Conservation (phyloP, 2,888 invertebrate species). For the Heliconius ismenius region DNA sequence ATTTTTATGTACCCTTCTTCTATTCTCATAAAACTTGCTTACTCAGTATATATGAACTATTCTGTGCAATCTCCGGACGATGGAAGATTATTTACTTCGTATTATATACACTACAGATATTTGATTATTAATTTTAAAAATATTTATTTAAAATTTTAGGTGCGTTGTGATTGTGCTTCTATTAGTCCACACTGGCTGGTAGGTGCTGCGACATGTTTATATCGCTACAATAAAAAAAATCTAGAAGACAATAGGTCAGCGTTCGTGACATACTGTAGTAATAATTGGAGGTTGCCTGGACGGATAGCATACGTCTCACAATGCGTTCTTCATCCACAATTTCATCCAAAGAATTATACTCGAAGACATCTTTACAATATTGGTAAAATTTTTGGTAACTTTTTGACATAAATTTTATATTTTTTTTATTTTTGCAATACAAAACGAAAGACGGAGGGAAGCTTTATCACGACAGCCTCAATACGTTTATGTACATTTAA, state of each 20-base stretch:
- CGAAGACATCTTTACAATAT: constrained; percentile 65
- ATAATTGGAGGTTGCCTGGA: constrained; percentile 63
- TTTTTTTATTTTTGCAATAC: background rate
- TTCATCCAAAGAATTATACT: constrained; percentile 53
- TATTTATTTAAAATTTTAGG: constrained; percentile 50
- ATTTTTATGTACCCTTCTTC: constrained; percentile 27
- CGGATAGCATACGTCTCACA: constrained; percentile 67
- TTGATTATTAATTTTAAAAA: background rate
- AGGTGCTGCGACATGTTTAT: constrained; percentile 65
- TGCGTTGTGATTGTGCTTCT: constrained; percentile 69
- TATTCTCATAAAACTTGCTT: constrained; percentile 20
- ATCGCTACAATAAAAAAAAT: constrained; percentile 57
- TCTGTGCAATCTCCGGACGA: background rate
- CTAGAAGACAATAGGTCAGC: constrained; percentile 59
- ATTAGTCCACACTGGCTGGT: constrained; percentile 70
- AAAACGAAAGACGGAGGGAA: too few relatives aligned
- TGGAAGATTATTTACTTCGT: background rate
- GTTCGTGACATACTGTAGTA: constrained; percentile 66
- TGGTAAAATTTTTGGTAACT: constrained; percentile 50
- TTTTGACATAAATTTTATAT: background rate
- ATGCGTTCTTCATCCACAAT: constrained; percentile 64
- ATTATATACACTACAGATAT: background rate
- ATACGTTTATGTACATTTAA: background rate
- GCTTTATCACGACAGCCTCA: too few relatives aligned
- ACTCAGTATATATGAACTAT: constrained; percentile 12